A percentile compares a stretch with the other conserved stretches of the same genome.
These are phyloP conservation scores for Oxyura jamaicensis DNA, from an alignment of 2,113 vertebrate species.

Conservation along the genomic window DNA sequence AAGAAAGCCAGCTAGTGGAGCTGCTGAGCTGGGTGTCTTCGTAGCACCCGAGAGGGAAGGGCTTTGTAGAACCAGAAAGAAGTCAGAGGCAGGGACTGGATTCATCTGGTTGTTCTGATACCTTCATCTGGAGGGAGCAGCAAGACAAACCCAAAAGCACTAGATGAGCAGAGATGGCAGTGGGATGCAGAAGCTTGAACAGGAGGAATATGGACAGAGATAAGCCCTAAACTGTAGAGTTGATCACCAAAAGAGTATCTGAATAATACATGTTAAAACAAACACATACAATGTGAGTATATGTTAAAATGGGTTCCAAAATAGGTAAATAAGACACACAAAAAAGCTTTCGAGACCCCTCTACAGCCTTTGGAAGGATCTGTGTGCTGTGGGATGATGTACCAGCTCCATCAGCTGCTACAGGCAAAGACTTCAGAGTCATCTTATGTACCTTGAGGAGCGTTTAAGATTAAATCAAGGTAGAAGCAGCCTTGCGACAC, in stretches of 20 bases:
- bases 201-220: not conserved
- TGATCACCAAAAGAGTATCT: not conserved
- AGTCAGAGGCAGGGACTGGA: fast-evolving
- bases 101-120: not conserved
- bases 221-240: not conserved
- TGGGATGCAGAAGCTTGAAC: not conserved
- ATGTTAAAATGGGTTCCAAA: not conserved
- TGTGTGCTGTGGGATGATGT: not conserved
- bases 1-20: not conserved
- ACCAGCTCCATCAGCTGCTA: fast-evolving
- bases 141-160: not conserved
- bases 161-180: not conserved
- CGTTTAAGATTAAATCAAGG: not conserved
- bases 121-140: not conserved
- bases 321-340: fast-evolving
- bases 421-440: not conserved
- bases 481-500: not conserved
- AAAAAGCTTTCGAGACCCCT: not conserved
- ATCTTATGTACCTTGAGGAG: not conserved
- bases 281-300: not conserved
- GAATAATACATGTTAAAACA: not conserved
- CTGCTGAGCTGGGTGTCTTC: not conserved
- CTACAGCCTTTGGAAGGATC: fast-evolving
- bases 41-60: not conserved
- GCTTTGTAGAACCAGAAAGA: not conserved